These are phyloP conservation scores for Holotrichia oblita DNA, from an alignment of 1,140 invertebrate genomes.

Conservation along the genomic window DNA sequence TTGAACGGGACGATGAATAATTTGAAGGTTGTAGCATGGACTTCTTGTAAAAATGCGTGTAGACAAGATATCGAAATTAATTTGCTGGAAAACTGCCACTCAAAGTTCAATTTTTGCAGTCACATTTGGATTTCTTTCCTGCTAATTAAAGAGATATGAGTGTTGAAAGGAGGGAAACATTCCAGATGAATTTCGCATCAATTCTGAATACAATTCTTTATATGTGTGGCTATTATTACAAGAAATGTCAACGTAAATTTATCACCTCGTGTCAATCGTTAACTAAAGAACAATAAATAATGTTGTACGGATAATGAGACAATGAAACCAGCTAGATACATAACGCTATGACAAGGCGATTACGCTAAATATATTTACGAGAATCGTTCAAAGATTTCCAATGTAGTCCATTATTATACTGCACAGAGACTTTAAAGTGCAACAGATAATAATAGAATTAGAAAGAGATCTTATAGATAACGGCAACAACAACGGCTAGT, in stretches of 20 bases:
- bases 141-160: too few relatives aligned
- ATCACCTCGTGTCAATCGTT: background rate
- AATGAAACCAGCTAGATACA: background rate
- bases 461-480: constrained; percentile 32
- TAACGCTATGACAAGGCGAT: constrained; percentile 26
- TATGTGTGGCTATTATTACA: background rate
- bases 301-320: background rate
- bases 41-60: too few relatives aligned
- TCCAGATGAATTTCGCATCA: background rate
- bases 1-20: too few relatives aligned
- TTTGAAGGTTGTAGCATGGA: too few relatives aligned
- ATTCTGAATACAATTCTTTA: background rate
- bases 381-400: constrained; percentile 23
- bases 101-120: too few relatives aligned
- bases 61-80: too few relatives aligned
- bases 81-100: too few relatives aligned
- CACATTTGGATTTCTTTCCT: too few relatives aligned
- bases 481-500: constrained; percentile 22
- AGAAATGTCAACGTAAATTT: background rate
- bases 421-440: constrained; percentile 12
- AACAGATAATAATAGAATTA: constrained; percentile 33
- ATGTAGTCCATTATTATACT: constrained; percentile 3
- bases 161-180: too few relatives aligned
- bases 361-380: constrained; percentile 22
- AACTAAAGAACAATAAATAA: background rate